These are phyloP conservation scores for Clepsis dumicolana DNA, from an alignment of 2,888 invertebrate species.

Conservation along the genomic window DNA sequence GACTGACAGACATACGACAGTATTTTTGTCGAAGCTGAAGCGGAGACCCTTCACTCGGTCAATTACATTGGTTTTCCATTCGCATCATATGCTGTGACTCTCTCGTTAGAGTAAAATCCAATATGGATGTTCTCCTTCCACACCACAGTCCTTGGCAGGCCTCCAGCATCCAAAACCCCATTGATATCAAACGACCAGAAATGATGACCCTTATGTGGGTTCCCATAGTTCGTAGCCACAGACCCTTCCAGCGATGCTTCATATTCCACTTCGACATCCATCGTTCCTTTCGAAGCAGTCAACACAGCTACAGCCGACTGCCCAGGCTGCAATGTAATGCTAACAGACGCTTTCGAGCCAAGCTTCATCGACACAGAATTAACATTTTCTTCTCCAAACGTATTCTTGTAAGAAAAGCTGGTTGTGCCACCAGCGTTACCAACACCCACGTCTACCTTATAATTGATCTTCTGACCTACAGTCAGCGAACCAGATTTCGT, in stretches of 20 bases:
- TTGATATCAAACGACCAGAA: slow-evolving; percentile 34
- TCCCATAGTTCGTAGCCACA: slow-evolving; percentile 26
- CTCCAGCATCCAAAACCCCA: slow-evolving; percentile 17
- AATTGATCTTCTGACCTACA: slow-evolving; percentile 33
- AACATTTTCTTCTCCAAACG: slow-evolving; percentile 28
- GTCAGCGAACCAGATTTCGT: slow-evolving; percentile 14
- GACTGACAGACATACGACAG: no score
- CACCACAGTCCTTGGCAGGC: slow-evolving; percentile 21
- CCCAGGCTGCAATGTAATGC: slow-evolving; percentile 17
- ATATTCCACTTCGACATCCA: slow-evolving; percentile 40
- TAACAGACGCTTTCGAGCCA: slow-evolving; percentile 19
- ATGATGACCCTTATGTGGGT: slow-evolving; percentile 22
- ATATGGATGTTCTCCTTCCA: slow-evolving; percentile 37
- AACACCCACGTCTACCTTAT: slow-evolving; percentile 23
- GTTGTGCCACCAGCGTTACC: slow-evolving; percentile 24
- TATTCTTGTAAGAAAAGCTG: slow-evolving; percentile 33
- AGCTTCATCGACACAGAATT: slow-evolving; percentile 22
- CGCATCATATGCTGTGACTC: slow-evolving; percentile 29
- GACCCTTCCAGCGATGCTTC: slow-evolving; percentile 15
- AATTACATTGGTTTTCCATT: not conserved
- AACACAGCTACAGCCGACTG: slow-evolving; percentile 28
- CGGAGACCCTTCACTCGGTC: no score
- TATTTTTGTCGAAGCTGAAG: no score
- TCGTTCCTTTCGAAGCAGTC: slow-evolving; percentile 29
- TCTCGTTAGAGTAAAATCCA: slow-evolving; percentile 40